Percentiles rank a stretch among this genome's conserved stretches.
phyloP scores from a whole-genome alignment of 2,888 invertebrate species.

The Tinea pellionella region DNA sequence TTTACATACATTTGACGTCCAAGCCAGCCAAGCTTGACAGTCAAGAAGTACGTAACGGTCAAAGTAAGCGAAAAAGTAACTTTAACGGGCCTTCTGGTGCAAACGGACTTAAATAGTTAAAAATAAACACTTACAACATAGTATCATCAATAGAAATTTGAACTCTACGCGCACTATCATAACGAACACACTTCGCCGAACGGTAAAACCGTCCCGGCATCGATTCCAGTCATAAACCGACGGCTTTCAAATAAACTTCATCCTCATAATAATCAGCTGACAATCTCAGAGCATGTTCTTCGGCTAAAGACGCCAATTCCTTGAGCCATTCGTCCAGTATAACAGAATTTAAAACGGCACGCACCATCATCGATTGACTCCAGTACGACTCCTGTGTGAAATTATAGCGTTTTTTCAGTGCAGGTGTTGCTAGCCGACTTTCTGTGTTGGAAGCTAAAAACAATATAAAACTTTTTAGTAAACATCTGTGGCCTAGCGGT shows the following conservation, averaged over 20 bases:
- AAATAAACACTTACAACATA: constrained; percentile 16
- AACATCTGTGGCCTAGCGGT: no score
- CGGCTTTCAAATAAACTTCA: constrained; percentile 42
- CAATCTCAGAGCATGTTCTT: constrained; percentile 84
- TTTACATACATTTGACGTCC: no score
- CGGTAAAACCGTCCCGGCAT: not conserved
- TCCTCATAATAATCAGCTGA: constrained; percentile 44
- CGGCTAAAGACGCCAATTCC: constrained; percentile 92
- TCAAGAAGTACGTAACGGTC: no score
- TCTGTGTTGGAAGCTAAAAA: constrained; percentile 26
- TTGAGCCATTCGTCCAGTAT: constrained; percentile 95
- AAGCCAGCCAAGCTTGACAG: no score
- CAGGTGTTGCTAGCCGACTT: constrained; percentile 20
- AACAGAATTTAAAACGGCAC: constrained; percentile 74
- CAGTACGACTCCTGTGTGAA: constrained; percentile 59
- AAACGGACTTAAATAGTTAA: no score
- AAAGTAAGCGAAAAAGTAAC: no score
- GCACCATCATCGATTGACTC: constrained; percentile 53
- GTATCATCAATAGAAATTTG: not conserved
- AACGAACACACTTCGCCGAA: constrained; percentile 16
- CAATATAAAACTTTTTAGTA: constrained; percentile 24
- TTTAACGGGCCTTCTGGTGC: no score
- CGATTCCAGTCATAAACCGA: constrained; percentile 53
- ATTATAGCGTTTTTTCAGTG: constrained; percentile 34
- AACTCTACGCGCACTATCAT: constrained; percentile 20